Evolutionary conservation across 2,888 invertebrate genomes (phyloP).

Genomic region (Yponomeuta sedellus): DNA sequence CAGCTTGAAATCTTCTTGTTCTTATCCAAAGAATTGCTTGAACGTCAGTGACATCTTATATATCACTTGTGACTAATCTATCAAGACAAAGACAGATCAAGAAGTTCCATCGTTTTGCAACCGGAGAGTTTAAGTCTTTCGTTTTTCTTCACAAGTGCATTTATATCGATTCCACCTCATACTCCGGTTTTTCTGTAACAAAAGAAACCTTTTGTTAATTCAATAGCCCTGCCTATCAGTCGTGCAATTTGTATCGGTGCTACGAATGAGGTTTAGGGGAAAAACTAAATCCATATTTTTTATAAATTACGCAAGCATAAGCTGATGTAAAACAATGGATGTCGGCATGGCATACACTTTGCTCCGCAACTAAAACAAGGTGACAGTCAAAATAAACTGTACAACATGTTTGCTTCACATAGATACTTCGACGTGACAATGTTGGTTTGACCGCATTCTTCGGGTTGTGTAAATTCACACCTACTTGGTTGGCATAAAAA

Average conservation of each 20-base stretch:
- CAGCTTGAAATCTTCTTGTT: neutral
- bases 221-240: neutral
- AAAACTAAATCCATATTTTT: neutral
- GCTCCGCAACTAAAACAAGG: conserved; percentile 20
- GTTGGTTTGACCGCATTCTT: conserved; percentile 27
- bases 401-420: conserved; percentile 22
- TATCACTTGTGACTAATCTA: neutral
- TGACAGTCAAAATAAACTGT: conserved; percentile 25
- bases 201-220: conserved; percentile 29
- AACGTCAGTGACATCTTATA: neutral
- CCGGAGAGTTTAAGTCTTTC: conserved; percentile 19
- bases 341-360: conserved; percentile 36
- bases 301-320: neutral
- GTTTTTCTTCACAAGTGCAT: conserved; percentile 52
- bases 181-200: conserved; percentile 65
- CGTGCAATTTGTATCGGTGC: neutral
- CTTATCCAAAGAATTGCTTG: neutral
- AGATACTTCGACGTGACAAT: conserved; percentile 21
- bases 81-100: neutral
- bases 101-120: neutral
- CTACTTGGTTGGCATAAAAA: neutral
- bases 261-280: too few species aligned
- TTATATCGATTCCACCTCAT: conserved; percentile 70
- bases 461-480: conserved; percentile 1
- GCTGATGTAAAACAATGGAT: conserved; percentile 57